Conservation (phyloP, 2,797 vertebrate genomes). For the Nyctibius grandis region DNA sequence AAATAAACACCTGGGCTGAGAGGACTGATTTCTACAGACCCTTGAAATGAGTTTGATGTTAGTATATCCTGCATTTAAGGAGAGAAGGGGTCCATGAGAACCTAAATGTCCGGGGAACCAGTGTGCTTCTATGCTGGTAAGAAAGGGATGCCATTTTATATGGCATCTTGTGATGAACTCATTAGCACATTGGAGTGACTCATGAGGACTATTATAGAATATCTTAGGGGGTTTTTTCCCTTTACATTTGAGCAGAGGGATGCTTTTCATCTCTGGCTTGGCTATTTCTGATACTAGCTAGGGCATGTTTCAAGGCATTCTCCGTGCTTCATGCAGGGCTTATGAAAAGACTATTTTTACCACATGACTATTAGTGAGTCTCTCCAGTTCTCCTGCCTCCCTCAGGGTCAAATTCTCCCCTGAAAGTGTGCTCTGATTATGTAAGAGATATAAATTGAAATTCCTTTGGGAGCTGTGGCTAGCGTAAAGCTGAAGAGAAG, state of each 20-base stretch:
- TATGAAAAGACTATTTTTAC: conserved; percentile 35
- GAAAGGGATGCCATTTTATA: not conserved
- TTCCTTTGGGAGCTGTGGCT: not conserved
- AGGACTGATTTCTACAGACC: not conserved
- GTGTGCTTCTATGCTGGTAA: not conserved
- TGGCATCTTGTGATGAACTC: not conserved
- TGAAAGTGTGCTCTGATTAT: not conserved
- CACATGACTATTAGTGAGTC: not conserved
- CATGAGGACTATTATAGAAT: not conserved
- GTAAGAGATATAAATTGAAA: not conserved
- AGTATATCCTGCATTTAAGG: not conserved
- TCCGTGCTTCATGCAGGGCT: not conserved
- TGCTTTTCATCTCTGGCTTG: not conserved
- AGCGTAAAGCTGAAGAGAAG: not conserved
- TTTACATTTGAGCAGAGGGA: not conserved
- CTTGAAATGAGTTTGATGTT: not conserved
- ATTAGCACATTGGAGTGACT: not conserved
- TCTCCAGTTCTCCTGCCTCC: not conserved
- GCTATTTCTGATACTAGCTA: not conserved
- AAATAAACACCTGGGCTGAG: not conserved
- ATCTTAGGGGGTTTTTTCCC: not conserved
- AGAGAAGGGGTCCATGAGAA: not conserved
- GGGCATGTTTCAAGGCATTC: conserved; percentile 7
- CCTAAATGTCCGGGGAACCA: not conserved
- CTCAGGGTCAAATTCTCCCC: not conserved